A percentile compares a stretch with the other conserved stretches of the same genome.
phyloP scores from a whole-genome alignment of 2,888 invertebrate species.

The Chrysodeixis includens region DNA sequence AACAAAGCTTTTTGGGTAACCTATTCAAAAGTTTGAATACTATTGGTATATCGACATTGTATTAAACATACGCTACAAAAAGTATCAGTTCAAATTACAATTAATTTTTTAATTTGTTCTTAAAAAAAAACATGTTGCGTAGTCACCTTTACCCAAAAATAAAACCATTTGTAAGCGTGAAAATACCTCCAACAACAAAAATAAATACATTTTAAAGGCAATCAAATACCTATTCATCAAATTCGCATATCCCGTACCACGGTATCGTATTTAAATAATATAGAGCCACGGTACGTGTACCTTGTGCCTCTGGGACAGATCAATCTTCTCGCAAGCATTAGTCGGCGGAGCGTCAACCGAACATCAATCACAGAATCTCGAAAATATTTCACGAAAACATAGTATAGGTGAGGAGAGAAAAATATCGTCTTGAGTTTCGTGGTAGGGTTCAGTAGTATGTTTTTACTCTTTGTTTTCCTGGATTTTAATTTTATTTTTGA shows the following conservation, averaged over 20 bases:
- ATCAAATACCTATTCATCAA: constrained; percentile 61
- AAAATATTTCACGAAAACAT: constrained; percentile 75
- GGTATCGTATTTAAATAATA: constrained; percentile 60
- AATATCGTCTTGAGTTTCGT: constrained; percentile 16
- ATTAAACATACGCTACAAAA: too few species aligned
- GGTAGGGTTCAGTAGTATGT: constrained; percentile 48
- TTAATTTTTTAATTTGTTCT: too few species aligned
- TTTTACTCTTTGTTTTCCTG: too few species aligned
- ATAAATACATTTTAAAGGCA: constrained; percentile 34
- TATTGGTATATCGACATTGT: background rate
- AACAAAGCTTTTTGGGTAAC: too few species aligned
- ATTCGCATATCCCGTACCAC: constrained; percentile 34
- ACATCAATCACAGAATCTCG: constrained; percentile 81
- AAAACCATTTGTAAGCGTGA: background rate
- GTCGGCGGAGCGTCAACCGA: constrained; percentile 75
- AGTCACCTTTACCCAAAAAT: background rate
- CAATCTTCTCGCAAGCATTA: constrained; percentile 79
- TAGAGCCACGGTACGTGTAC: constrained; percentile 63
- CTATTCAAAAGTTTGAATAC: background rate
- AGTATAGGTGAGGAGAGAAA: constrained; percentile 71
- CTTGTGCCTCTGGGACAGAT: constrained; percentile 71
- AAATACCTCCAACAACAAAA: background rate
- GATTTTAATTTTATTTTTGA: background rate
- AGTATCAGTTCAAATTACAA: too few species aligned
- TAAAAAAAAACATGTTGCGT: background rate